Evolutionary conservation across 1,140 invertebrate species (phyloP).

Genomic region (Onthophagus taurus): DNA sequence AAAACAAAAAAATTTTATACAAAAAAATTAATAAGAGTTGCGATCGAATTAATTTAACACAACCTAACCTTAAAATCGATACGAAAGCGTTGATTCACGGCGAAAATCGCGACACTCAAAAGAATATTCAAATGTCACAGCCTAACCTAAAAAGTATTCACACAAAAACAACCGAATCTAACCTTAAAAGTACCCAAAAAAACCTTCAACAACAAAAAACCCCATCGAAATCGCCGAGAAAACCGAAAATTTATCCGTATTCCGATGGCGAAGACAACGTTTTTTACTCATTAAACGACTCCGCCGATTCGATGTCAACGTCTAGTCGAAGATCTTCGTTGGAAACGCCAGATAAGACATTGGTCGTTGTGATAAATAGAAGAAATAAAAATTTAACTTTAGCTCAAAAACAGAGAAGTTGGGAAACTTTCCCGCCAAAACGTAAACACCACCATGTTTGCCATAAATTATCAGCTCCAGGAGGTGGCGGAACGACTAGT

Average conservation of each 20-base stretch:
- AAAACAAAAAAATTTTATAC: constrained; percentile 31
- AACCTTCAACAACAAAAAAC: constrained; percentile 39
- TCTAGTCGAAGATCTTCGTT: constrained; percentile 40
- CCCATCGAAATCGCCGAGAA: constrained; percentile 28
- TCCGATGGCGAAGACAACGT: constrained; percentile 53
- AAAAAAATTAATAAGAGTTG: constrained; percentile 38
- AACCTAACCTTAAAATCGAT: constrained; percentile 14
- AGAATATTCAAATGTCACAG: too few species aligned
- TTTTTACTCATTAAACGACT: constrained; percentile 41
- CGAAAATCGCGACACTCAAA: too few species aligned
- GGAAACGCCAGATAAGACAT: constrained; percentile 34
- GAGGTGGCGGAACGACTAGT: constrained; percentile 25
- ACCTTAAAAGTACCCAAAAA: constrained; percentile 44
- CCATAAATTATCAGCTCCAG: constrained; percentile 28
- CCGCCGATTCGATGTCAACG: constrained; percentile 32
- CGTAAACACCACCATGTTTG: constrained; percentile 30
- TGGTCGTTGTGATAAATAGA: constrained; percentile 37
- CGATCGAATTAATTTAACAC: constrained; percentile 32
- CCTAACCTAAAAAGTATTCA: constrained; percentile 58
- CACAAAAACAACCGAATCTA: constrained; percentile 50
- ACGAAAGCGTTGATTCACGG: constrained; percentile 26
- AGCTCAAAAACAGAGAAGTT: constrained; percentile 53
- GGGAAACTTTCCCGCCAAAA: constrained; percentile 57
- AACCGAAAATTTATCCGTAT: constrained; percentile 44
- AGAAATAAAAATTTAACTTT: constrained; percentile 39